These are phyloP conservation scores for Cheilosia impressa DNA, from an alignment of 2,888 invertebrate genomes.

Conservation along the genomic window DNA sequence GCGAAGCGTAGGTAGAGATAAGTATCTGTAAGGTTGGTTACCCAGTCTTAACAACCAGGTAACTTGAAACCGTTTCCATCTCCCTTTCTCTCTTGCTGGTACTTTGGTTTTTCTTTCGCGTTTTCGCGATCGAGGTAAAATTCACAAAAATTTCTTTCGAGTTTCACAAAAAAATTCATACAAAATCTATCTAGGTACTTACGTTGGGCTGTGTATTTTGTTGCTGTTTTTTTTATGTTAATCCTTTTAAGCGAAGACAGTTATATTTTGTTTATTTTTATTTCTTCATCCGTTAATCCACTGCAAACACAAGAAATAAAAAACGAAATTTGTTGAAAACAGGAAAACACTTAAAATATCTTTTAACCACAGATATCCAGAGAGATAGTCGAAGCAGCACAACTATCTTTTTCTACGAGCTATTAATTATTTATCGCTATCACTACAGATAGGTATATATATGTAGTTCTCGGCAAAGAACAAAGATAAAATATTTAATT, in stretches of 20 bases:
- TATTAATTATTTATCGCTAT: slow-evolving; percentile 44
- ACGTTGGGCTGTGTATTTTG: slow-evolving; percentile 45
- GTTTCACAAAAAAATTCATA: neutral
- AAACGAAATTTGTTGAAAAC: neutral
- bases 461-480: slow-evolving; percentile 28
- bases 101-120: slow-evolving; percentile 17
- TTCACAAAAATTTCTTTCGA: slow-evolving; percentile 24
- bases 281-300: slow-evolving; percentile 68
- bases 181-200: slow-evolving; percentile 53
- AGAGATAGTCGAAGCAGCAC: slow-evolving; percentile 20
- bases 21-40: slow-evolving; percentile 45
- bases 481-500: slow-evolving; percentile 25
- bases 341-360: slow-evolving; percentile 42
- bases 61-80: slow-evolving; percentile 57
- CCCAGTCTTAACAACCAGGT: slow-evolving; percentile 50
- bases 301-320: slow-evolving; percentile 58
- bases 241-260: slow-evolving; percentile 49
- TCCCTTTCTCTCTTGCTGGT: slow-evolving; percentile 14
- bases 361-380: slow-evolving; percentile 39
- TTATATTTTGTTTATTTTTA: slow-evolving; percentile 15
- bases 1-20: slow-evolving; percentile 47
- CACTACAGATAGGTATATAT: slow-evolving; percentile 24
- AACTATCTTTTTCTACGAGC: slow-evolving; percentile 16
- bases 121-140: slow-evolving; percentile 63
- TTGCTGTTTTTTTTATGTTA: slow-evolving; percentile 33